Base-by-base conservation (phyloP, 2,888 invertebrate genomes). In the Coremacera marginata region DNA sequence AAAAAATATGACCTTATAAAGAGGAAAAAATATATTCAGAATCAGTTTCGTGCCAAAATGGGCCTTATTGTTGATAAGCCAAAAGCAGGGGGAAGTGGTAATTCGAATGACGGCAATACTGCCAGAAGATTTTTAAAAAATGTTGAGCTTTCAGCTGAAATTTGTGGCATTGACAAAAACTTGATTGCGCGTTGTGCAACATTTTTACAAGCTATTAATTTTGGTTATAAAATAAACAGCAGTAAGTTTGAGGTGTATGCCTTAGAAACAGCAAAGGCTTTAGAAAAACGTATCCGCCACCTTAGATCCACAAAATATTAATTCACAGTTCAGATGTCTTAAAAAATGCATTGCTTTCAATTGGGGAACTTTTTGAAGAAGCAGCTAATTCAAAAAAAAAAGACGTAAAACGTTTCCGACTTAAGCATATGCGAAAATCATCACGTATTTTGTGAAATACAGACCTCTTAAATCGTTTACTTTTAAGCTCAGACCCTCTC, bases 171-270 rank as follows among this genome's bases (percentile, higher is more conserved):
- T 7, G 37, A 37, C 37, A 37, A 37, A 37, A 37, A 37, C 37
- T 37, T 4, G 1, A 37, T 37, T 37, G 8, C 8, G 8, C 7
- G 37, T 37, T 37, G 37, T 37, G 37, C 37, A 37, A 37, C 37
- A 75, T 67, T 75, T 78, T 27, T 72, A 55, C 44, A 55, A 65
- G 72, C 68, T 5, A 52, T 72, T 22, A 52, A 31, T 67, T 72
- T 19, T 34, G 77, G 65, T 11, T 72, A 77, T 55, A 67, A 77
- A 27, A 77, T 77, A 70, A 72, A 77, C 57, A 37, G 55, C 34
- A 67, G 22, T 34, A 77, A 57, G 57, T 72, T 55, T 57, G n/a
- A 57, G 63, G 34, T 16, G 22, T 75, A 25, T 34, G 63, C 63
- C n/a, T 27, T 25, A 27, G 63, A 63, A 7, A 63, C 63, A n/a